Percentiles rank a stretch among this genome's conserved stretches.
Evolutionary conservation across 2,113 vertebrate genomes (phyloP).

Genomic region (Platichthys flesus): DNA sequence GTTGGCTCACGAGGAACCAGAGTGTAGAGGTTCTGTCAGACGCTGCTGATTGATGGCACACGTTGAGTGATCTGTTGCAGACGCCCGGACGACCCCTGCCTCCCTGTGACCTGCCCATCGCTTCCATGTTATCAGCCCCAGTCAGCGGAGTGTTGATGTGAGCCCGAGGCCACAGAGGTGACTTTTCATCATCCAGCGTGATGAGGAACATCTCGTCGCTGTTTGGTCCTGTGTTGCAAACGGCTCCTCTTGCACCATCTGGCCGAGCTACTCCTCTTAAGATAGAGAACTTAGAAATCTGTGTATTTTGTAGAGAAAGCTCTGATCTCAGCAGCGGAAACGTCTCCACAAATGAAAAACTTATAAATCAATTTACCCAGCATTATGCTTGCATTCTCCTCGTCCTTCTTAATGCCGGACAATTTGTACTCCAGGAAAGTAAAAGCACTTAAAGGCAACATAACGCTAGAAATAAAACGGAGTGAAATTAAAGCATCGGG

Average conservation of each 20-base stretch:
- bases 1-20: not conserved
- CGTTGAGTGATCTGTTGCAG: conserved; percentile 63
- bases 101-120: conserved; percentile 13
- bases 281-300: too few species aligned
- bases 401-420: conserved; percentile 3
- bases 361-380: not conserved
- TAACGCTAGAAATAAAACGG: conserved; percentile 33
- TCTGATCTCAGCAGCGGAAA: not conserved
- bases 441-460: conserved; percentile 49
- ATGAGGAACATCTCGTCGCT: conserved; percentile 24
- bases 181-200: conserved; percentile 46
- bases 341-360: not conserved
- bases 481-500: conserved; percentile 1
- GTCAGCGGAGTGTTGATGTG: conserved; percentile 62
- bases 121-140: conserved; percentile 56
- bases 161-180: conserved; percentile 28
- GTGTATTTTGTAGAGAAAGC: not conserved
- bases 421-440: conserved; percentile 16
- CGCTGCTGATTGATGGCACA: conserved; percentile 18
- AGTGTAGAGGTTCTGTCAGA: not conserved
- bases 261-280: not conserved
- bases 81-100: conserved; percentile 18
- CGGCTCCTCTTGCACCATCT: conserved; percentile 9
- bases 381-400: not conserved
- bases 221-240: conserved; percentile 1